Evolutionary conservation across 2,797 vertebrate species (phyloP).

Genomic region (Ispidina lecontei): DNA sequence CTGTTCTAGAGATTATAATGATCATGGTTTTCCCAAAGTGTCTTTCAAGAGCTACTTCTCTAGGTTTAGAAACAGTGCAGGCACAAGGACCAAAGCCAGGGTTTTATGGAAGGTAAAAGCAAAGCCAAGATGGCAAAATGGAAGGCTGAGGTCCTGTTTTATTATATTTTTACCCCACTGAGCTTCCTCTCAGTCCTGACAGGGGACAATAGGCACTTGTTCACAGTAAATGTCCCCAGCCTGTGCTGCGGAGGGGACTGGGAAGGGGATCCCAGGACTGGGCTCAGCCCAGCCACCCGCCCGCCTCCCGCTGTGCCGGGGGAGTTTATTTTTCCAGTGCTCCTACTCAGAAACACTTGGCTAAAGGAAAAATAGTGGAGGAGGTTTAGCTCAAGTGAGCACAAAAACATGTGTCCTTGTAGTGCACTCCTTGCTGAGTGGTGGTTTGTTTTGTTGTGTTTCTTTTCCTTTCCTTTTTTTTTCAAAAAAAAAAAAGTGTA

Average conservation of each 20-base stretch:
- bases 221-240: not conserved
- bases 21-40: constrained; percentile 6
- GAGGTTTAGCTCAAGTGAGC: constrained; percentile 58
- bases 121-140: not conserved
- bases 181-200: not conserved
- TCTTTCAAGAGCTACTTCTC: not conserved
- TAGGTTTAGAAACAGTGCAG: not conserved
- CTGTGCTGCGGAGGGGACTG: not conserved
- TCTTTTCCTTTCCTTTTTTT: too few relatives aligned
- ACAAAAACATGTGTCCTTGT: constrained; percentile 60
- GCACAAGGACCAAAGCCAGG: not conserved
- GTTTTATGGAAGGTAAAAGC: not conserved
- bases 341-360: constrained; percentile 74
- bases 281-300: not conserved
- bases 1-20: not conserved
- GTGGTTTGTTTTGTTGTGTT: not conserved
- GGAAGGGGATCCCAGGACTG: not conserved
- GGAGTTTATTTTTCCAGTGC: constrained; percentile 72
- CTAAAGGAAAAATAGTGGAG: constrained; percentile 57
- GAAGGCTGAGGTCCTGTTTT: not conserved
- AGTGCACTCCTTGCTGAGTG: not conserved
- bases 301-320: not conserved
- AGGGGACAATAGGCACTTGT: constrained; percentile 55
- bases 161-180: constrained; percentile 15
- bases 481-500: not conserved